Evolutionary conservation across 2,797 vertebrate species (phyloP), one percentile per base, ranked within the genome.

Genomic region (Leuciscus waleckii): DNA sequence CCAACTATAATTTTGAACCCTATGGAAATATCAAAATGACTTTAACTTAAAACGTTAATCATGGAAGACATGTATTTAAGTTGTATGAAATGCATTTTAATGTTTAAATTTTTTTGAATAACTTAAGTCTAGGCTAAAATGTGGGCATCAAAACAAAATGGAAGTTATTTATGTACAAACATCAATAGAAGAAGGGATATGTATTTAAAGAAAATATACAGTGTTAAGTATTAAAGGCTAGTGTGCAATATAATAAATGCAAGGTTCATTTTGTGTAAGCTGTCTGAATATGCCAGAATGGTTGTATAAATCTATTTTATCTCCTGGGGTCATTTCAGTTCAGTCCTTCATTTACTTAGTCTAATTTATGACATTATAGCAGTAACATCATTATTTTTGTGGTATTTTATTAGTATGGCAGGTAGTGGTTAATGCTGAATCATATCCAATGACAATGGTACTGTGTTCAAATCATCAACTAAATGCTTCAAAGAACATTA

Each of bases 401-500:
- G 37, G 37, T 70, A 29, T 67, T 37, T 83, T 88, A 78, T 75
- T 88, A 83, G 70, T 86, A 76, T 79, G 39, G 68, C 76, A 75
- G 68, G 56, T 85, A 76, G 61, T 63, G 81, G 69, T 58, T 87
- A 82, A 85, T 75, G 77, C 84, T 65, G 51, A 85, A 88, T 82
- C 43, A 88, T 83, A 79, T 86, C 39, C 49, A 85, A 79, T 80
- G 65, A 80, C 26, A 51, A 29, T 6, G n/a, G 41, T 76, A 76
- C 69, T 3, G 41, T 74, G 58, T 80, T 85, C 41, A 74, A 74
- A 80, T 85, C 84, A 80, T 85, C 77, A 81, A 70, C 84, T 85
- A 79, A 81, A 87, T 78, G 86, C 73, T 86, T 88, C 19, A 86
- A 80, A 83, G 79, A 83, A 82, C 81, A 88, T 83, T 86, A 75